These are phyloP conservation scores for Oligia strigilis DNA, from an alignment of 2,888 invertebrate species.

Conservation along the genomic window DNA sequence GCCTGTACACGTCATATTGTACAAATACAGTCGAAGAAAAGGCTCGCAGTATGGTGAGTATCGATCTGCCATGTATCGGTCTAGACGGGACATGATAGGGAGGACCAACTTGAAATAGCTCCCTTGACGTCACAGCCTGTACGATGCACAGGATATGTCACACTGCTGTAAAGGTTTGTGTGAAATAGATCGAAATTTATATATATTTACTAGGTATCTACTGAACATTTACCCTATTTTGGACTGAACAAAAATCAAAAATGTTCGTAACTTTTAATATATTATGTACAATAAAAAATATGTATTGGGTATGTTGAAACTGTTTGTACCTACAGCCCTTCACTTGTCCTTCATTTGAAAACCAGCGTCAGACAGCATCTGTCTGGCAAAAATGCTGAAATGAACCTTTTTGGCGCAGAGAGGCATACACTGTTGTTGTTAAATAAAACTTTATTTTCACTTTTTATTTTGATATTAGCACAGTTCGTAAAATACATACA, in stretches of 20 bases:
- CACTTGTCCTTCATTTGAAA: not conserved
- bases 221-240: not conserved
- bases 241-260: not conserved
- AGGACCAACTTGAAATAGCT: constrained; percentile 34
- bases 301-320: not conserved
- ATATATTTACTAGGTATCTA: not conserved
- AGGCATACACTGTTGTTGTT: not conserved
- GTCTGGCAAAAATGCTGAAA: not conserved
- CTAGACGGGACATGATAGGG: constrained; percentile 67
- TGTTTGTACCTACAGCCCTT: not conserved
- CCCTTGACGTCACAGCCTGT: constrained; percentile 11
- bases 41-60: constrained; percentile 49
- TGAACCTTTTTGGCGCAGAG: not conserved
- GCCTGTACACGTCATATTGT: not conserved
- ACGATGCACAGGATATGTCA: constrained; percentile 10
- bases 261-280: not conserved
- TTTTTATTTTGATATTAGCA: not conserved
- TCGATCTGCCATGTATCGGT: constrained; percentile 59
- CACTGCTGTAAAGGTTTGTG: not conserved
- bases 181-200: not conserved
- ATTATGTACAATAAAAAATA: too few species aligned
- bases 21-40: constrained; percentile 29
- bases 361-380: not conserved
- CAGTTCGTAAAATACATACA: too few species aligned
- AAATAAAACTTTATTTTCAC: not conserved